phyloP scores from a whole-genome alignment of 2,797 vertebrate species.

The Tragopan temminckii region DNA sequence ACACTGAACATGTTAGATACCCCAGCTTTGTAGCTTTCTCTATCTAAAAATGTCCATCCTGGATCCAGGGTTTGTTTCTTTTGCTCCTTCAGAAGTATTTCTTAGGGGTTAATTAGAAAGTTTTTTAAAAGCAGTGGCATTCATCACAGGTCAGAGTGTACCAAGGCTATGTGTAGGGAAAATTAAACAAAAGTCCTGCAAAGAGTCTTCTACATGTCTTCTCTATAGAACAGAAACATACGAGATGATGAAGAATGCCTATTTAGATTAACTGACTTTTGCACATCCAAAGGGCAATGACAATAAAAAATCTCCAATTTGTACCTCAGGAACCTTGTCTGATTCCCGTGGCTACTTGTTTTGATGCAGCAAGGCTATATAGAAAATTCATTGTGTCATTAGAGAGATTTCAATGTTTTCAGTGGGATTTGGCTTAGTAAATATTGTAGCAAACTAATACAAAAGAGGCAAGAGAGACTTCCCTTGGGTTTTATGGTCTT shows the following conservation, averaged over 20 bases:
- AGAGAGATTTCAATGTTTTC: accelerated
- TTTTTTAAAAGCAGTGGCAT: not conserved
- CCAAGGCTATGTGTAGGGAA: not conserved
- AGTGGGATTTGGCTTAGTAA: not conserved
- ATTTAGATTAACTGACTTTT: not conserved
- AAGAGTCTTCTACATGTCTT: not conserved
- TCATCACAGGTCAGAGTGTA: not conserved
- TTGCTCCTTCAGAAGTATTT: not conserved
- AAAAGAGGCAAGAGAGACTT: not conserved
- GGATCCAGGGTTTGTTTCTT: not conserved
- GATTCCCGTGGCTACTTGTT: not conserved
- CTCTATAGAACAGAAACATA: not conserved
- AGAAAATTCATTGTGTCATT: not conserved
- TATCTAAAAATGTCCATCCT: not conserved
- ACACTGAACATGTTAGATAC: not conserved
- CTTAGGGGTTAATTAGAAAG: not conserved
- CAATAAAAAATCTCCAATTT: not conserved
- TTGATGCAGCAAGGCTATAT: not conserved
- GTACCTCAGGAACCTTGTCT: accelerated
- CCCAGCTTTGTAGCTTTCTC: not conserved
- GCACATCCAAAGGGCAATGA: not conserved
- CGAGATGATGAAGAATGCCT: not conserved
- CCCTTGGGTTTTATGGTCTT: not conserved
- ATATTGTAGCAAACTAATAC: not conserved
- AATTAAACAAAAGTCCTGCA: not conserved